Conservation (phyloP, 1,140 invertebrate genomes). For the Drosophila athabasca region DNA sequence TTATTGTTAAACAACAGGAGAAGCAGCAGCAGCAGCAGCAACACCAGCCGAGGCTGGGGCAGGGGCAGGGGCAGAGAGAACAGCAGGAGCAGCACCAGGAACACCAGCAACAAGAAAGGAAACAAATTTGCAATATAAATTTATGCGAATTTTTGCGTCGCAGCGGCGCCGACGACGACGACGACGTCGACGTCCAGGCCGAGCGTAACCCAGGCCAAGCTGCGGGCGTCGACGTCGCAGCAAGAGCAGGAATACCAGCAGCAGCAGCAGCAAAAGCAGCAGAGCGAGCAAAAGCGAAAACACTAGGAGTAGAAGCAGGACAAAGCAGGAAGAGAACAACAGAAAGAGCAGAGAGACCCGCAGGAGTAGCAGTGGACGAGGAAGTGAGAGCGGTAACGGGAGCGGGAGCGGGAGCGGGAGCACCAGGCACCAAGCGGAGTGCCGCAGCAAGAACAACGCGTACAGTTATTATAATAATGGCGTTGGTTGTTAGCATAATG, state of each 20-base stretch:
- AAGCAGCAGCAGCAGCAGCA: conserved; percentile 37
- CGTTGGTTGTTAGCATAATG: conserved; percentile 76
- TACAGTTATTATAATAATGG: conserved; percentile 71
- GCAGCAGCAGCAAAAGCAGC: conserved; percentile 8
- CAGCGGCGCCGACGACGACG: conserved; percentile 56
- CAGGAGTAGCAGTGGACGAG: too few species aligned
- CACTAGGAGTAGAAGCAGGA: conserved; percentile 1
- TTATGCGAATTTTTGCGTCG: conserved; percentile 55
- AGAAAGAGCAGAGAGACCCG: too few species aligned
- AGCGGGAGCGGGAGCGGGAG: too few species aligned
- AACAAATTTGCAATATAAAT: conserved; percentile 61
- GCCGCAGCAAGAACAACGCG: conserved; percentile 26
- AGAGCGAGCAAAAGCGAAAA: conserved; percentile 19
- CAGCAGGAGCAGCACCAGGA: conserved; percentile 8
- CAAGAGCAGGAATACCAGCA: conserved; percentile 18
- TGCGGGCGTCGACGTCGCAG: conserved; percentile 35
- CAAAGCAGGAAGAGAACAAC: not conserved
- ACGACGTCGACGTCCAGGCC: conserved; percentile 24
- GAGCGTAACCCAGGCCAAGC: conserved; percentile 43
- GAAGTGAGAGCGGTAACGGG: too few species aligned
- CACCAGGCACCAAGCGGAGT: conserved; percentile 12
- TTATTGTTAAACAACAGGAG: conserved; percentile 58
- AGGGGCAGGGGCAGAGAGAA: conserved; percentile 1
- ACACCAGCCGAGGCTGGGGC: conserved; percentile 21
- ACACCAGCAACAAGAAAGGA: conserved; percentile 18